Conservation (phyloP, 2,113 vertebrate species). For the Perca flavescens region DNA sequence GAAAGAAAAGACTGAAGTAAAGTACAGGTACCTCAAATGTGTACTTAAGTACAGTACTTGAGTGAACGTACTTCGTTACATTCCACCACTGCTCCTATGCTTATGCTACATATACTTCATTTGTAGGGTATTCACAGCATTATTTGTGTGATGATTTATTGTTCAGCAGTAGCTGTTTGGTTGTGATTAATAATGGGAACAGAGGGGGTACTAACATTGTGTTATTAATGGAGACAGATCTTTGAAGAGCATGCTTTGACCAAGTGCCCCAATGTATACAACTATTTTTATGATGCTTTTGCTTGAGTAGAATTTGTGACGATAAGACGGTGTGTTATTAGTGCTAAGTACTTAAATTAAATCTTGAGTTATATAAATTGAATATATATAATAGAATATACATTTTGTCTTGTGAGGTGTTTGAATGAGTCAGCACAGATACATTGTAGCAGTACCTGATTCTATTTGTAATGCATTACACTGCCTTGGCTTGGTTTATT, state of each 20-base stretch:
- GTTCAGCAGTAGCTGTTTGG: conserved; percentile 10
- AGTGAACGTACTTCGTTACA: too few species aligned
- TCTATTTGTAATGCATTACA: neutral
- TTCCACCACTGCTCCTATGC: neutral
- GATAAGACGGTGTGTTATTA: neutral
- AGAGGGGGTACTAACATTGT: conserved; percentile 19
- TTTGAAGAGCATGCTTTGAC: conserved; percentile 2
- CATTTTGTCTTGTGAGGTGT: neutral
- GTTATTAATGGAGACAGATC: conserved; percentile 8
- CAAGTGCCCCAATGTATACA: neutral
- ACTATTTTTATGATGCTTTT: neutral
- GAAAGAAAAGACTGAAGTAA: too few species aligned
- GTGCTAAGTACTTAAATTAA: neutral
- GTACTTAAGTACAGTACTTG: too few species aligned
- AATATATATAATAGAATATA: too few species aligned
- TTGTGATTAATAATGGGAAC: conserved; percentile 15
- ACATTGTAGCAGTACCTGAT: neutral
- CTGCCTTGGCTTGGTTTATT: neutral
- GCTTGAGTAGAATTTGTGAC: neutral
- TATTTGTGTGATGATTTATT: conserved; percentile 35
- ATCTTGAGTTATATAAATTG: neutral
- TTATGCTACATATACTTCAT: neutral
- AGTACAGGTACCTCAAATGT: too few species aligned
- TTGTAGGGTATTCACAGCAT: neutral
- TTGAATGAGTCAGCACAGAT: neutral